Evolutionary conservation across 2,797 vertebrate genomes (phyloP), one percentile per base, ranked within the genome.

Genomic region (Sebastes itinus): DNA sequence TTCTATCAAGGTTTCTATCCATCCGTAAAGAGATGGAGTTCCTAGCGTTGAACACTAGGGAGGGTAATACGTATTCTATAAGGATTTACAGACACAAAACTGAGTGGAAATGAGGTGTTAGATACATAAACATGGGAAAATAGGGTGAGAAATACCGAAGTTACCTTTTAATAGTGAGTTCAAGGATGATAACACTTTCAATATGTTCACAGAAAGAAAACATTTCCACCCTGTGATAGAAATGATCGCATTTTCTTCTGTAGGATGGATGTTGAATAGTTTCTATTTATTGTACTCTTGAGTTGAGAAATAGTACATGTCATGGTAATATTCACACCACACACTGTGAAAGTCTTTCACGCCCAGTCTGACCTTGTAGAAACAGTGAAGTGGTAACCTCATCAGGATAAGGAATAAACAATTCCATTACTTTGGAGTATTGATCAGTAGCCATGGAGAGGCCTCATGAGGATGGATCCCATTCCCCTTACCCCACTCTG

Each of bases 371-470:
- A 23, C 52, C 61, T 23, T 54, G 63, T 28, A n/a, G 35, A 61
- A 72, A 68, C 23, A 62, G 56, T 66, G 79, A 61, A 74, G 56
- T 72, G 60, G 35, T 84, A 77, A 66, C 86, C 66, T 66, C 49
- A 75, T 64, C 78, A 27, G 73, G 66, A 67, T 80, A 80, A 66
- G 64, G 59, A 87, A 68, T 69, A 85, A 84, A 81, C 79, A 88
- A 78, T 88, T 72, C 73, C 73, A 89, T 88, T 72, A 72, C 83
- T 82, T 79, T n/a, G 60, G 35, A 75, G 70, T 87, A 90, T 88
- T 88, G 88, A 90, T 87, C 83, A 77, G 84, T 68, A 75, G 75
- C 78, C 77, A 68, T 87, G 80, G 79, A 83, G 85, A 83, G 76
- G 79, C 56, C 72, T 87, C 63, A 27, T 67, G 75, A 76, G 82